phyloP scores from a whole-genome alignment of 1,140 invertebrate genomes.

The Lordiphosa mommai region DNA sequence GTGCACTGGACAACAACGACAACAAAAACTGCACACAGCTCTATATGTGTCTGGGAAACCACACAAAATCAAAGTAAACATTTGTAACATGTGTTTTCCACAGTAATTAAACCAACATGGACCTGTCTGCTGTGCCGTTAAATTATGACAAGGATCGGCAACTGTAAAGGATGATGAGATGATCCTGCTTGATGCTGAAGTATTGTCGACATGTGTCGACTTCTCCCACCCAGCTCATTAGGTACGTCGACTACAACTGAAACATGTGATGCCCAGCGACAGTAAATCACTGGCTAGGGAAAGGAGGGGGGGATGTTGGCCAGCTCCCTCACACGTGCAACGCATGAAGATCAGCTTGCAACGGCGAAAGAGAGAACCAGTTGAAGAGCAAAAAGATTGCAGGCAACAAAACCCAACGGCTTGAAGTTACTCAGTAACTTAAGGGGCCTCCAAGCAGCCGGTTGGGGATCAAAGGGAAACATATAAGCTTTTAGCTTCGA shows the following conservation, averaged over 20 bases:
- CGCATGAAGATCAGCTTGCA: constrained; percentile 39
- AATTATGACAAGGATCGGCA: constrained; percentile 28
- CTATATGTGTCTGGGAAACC: constrained; percentile 1
- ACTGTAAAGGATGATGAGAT: constrained; percentile 19
- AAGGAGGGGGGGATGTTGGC: not conserved
- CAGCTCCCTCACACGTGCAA: constrained; percentile 41
- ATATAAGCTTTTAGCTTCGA: constrained; percentile 23
- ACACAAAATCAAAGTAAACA: constrained; percentile 55
- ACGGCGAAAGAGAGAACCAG: constrained; percentile 37
- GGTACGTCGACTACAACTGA: constrained; percentile 19
- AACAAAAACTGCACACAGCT: not conserved
- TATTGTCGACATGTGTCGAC: constrained; percentile 54
- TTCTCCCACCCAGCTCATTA: constrained; percentile 34
- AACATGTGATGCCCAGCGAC: constrained; percentile 33
- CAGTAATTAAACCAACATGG: constrained; percentile 42
- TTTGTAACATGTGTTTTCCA: constrained; percentile 39
- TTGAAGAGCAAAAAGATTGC: constrained; percentile 32
- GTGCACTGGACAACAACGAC: constrained; percentile 25
- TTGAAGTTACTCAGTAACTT: constrained; percentile 31
- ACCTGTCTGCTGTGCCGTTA: constrained; percentile 11
- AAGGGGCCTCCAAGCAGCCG: constrained; percentile 29
- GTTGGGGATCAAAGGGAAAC: constrained; percentile 21
- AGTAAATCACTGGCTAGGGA: constrained; percentile 42
- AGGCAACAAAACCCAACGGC: not conserved
- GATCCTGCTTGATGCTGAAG: constrained; percentile 2